Evolutionary conservation across 2,797 vertebrate species (phyloP).

Genomic region (Bucorvus abyssinicus): DNA sequence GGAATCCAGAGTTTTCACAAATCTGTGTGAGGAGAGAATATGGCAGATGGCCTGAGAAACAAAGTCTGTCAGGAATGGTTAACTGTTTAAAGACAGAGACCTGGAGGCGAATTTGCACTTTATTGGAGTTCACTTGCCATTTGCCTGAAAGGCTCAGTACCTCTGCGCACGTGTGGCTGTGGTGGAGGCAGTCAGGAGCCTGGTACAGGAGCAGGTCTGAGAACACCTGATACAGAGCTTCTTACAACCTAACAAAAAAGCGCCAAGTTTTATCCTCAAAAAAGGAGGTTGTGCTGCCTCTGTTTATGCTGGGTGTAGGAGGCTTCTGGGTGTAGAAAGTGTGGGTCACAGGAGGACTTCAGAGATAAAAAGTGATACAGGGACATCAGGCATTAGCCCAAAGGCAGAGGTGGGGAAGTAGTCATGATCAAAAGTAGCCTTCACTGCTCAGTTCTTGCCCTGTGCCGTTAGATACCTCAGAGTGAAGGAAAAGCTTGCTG

Average conservation of each 20-base stretch:
- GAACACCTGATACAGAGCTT: neutral
- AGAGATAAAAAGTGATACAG: neutral
- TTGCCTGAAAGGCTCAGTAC: neutral
- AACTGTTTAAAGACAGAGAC: neutral
- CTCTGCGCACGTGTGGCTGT: fast-evolving
- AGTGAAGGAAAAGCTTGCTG: neutral
- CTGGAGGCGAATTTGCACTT: neutral
- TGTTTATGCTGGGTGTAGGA: neutral
- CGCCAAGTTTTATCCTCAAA: neutral
- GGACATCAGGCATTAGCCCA: neutral
- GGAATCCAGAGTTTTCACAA: neutral
- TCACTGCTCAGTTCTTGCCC: neutral
- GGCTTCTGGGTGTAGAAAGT: fast-evolving
- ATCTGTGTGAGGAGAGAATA: fast-evolving
- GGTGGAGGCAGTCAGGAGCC: neutral
- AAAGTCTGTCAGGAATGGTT: neutral
- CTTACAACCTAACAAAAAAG: neutral
- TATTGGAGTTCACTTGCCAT: neutral
- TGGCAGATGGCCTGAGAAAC: neutral
- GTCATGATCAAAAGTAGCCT: neutral
- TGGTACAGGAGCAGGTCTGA: neutral
- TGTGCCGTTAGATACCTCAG: neutral
- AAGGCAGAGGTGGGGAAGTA: neutral
- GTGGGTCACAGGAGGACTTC: neutral
- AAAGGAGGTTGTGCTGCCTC: neutral